Evolutionary conservation across 35 echinoderm and acorn worm genomes (phyloP).

Genomic region (Strongylocentrotus purpuratus): DNA sequence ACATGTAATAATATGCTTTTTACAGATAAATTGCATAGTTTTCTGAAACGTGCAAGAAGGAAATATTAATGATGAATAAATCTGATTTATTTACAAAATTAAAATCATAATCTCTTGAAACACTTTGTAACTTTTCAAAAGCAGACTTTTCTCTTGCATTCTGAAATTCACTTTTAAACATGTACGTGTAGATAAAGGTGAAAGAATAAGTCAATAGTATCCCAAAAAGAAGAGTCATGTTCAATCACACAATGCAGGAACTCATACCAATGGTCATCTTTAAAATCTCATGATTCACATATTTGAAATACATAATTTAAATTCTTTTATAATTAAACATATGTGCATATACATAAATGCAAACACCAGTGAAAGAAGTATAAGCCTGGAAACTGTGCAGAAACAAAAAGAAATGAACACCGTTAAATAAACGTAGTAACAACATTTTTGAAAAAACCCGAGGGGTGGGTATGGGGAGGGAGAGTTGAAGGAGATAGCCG

Average conservation of each 20-base stretch:
- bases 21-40: no score
- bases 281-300: neutral
- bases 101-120: no score
- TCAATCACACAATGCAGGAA: neutral
- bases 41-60: no score
- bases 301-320: neutral
- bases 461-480: neutral
- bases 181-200: no score
- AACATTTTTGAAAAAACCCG: neutral
- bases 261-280: neutral
- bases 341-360: neutral
- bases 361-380: neutral
- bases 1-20: no score
- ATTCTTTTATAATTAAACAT: no score
- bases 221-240: neutral
- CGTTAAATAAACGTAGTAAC: neutral
- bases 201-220: no score
- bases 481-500: neutral
- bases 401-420: neutral
- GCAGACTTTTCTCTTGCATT: no score
- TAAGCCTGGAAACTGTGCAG: neutral
- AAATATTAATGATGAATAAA: no score
- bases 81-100: no score
- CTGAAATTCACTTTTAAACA: no score
- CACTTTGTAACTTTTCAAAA: no score